phyloP scores from a whole-genome alignment of 1,140 invertebrate species.

The Yoshiicerus persimilis region DNA sequence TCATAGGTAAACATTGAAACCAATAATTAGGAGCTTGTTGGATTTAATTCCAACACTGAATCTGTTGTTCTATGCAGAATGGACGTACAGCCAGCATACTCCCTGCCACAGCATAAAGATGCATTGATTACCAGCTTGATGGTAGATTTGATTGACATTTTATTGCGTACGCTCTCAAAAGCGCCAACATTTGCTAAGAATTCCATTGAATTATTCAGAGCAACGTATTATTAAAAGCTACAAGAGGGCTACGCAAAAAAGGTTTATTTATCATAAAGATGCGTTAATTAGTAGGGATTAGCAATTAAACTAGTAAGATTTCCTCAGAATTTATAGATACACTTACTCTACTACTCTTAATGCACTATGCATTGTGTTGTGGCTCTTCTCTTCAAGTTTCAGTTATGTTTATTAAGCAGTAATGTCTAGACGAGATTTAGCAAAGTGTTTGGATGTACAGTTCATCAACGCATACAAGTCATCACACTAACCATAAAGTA shows the following conservation, averaged over 20 bases:
- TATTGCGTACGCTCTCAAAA: background rate
- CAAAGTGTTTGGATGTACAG: background rate
- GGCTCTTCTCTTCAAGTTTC: background rate
- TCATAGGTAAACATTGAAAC: slow-evolving; percentile 5
- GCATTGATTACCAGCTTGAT: background rate
- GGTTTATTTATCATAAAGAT: background rate
- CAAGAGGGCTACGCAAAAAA: background rate
- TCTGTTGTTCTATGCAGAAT: background rate
- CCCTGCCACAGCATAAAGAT: background rate
- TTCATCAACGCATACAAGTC: background rate
- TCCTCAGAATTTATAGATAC: background rate
- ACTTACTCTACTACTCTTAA: background rate
- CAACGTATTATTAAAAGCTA: slow-evolving; percentile 21
- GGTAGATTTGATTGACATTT: slow-evolving; percentile 1
- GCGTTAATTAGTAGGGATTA: background rate
- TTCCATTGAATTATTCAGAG: slow-evolving; percentile 2
- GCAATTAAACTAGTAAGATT: background rate
- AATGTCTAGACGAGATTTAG: background rate
- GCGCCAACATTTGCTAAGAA: background rate
- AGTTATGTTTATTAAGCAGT: background rate
- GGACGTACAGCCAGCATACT: background rate
- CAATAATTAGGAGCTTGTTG: slow-evolving; percentile 14
- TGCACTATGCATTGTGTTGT: background rate
- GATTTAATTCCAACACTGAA: background rate
- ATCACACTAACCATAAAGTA: background rate